Evolutionary conservation across 2,113 vertebrate species (phyloP).

Genomic region (Heptranchias perlo): DNA sequence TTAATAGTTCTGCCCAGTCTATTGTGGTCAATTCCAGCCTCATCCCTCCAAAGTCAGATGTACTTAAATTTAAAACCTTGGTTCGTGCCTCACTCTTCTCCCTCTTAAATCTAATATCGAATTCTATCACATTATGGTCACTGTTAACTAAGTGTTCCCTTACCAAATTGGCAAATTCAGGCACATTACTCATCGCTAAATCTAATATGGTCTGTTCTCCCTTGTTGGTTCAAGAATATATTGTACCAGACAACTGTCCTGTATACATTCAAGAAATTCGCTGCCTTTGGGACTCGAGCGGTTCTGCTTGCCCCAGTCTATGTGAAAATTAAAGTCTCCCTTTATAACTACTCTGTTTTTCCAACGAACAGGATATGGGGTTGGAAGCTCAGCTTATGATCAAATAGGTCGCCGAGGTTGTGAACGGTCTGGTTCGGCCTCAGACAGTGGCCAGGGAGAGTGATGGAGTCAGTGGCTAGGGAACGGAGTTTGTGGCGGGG

Average conservation of each 20-base stretch:
- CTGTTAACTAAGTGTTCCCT: not conserved
- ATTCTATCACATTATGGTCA: not conserved
- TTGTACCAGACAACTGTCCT: not conserved
- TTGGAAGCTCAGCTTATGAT: not conserved
- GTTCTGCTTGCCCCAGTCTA: too few relatives aligned
- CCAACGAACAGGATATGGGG: not conserved
- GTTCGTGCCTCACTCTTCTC: not conserved
- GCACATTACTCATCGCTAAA: not conserved
- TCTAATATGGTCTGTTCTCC: not conserved
- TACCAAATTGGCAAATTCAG: not conserved
- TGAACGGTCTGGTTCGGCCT: not conserved
- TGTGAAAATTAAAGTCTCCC: too few relatives aligned
- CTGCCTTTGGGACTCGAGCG: not conserved
- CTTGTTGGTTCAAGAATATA: not conserved
- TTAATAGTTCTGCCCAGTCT: not conserved
- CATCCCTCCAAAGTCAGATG: not conserved
- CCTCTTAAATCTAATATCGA: not conserved
- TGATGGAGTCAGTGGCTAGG: not conserved
- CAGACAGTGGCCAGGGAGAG: not conserved
- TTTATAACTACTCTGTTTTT: too few relatives aligned
- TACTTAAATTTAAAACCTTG: not conserved
- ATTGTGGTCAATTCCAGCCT: not conserved
- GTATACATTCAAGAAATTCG: not conserved
- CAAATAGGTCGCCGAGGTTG: too few relatives aligned
- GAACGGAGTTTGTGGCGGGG: not conserved